These are phyloP conservation scores for Lymantria dispar DNA, from an alignment of 2,888 invertebrate species.

Conservation along the genomic window DNA sequence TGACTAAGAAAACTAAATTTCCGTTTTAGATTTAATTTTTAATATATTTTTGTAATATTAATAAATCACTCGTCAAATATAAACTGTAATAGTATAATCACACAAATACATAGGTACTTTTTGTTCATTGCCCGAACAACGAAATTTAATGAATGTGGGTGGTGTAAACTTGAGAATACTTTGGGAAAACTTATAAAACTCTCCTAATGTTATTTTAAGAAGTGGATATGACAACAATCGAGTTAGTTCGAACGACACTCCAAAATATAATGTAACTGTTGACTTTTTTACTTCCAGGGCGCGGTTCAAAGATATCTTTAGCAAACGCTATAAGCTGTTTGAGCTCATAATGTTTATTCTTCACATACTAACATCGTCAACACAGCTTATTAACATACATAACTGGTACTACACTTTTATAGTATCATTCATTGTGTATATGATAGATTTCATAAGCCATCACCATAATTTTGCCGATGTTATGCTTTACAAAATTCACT, in stretches of 20 bases:
- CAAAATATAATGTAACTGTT: slow-evolving; percentile 63
- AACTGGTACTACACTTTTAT: slow-evolving; percentile 39
- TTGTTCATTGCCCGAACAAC: too few relatives aligned
- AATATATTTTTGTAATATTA: too few relatives aligned
- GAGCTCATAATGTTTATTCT: slow-evolving; percentile 64
- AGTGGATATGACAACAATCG: slow-evolving; percentile 25
- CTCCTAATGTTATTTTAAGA: slow-evolving; percentile 27
- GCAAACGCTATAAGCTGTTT: slow-evolving; percentile 65
- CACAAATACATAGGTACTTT: too few relatives aligned
- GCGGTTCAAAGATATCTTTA: slow-evolving; percentile 68
- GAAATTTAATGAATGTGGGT: slow-evolving; percentile 7
- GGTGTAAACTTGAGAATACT: slow-evolving; percentile 15
- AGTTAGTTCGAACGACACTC: slow-evolving; percentile 50
- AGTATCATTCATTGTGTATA: neutral
- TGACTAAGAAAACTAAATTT: too few relatives aligned
- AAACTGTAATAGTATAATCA: too few relatives aligned
- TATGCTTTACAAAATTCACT: slow-evolving; percentile 12
- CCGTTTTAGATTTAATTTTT: too few relatives aligned
- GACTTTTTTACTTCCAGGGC: slow-evolving; percentile 69
- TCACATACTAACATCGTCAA: slow-evolving; percentile 66
- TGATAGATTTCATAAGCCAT: neutral
- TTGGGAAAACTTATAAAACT: slow-evolving; percentile 15
- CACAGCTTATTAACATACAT: slow-evolving; percentile 58
- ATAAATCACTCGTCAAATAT: too few relatives aligned
- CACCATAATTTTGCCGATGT: slow-evolving; percentile 12